Evolutionary conservation across 53 echinoderm and acorn worm genomes (phyloP).

Genomic region (Holothuria scabra): DNA sequence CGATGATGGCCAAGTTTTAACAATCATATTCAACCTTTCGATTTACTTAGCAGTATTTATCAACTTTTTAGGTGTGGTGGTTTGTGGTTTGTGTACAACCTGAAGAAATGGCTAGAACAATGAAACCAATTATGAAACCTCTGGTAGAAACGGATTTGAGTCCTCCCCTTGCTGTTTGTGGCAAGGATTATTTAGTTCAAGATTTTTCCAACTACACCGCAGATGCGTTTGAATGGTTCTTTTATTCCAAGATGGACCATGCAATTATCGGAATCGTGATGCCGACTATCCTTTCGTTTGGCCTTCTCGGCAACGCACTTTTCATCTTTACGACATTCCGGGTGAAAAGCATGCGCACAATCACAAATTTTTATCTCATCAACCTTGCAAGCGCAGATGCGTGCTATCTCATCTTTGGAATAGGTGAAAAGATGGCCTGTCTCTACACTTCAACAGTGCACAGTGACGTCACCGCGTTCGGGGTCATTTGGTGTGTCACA

Average conservation of each 20-base stretch:
- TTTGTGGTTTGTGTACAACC: too few relatives aligned
- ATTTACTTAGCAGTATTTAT: too few relatives aligned
- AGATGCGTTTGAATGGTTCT: conserved; percentile 21
- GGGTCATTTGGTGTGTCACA: conserved; percentile 20
- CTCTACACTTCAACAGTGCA: conserved; percentile 17
- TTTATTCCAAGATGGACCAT: conserved; percentile 35
- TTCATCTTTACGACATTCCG: conserved; percentile 34
- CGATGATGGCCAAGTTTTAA: too few relatives aligned
- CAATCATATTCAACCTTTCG: too few relatives aligned
- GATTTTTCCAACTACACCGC: conserved; percentile 18
- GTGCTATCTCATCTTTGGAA: conserved; percentile 14
- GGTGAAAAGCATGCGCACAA: conserved; percentile 42
- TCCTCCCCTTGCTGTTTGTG: not conserved
- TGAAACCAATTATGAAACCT: too few relatives aligned
- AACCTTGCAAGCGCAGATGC: conserved; percentile 45
- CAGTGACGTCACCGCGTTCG: conserved; percentile 39
- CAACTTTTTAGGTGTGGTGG: too few relatives aligned
- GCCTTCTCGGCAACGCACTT: conserved; percentile 33
- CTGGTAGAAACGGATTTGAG: too few relatives aligned
- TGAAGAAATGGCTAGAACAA: too few relatives aligned
- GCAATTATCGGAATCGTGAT: conserved; percentile 42
- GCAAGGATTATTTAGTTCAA: not conserved
- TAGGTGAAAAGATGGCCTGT: conserved; percentile 48
- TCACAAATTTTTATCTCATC: conserved; percentile 50
- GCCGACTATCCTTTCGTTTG: conserved; percentile 43